Base-by-base conservation (phyloP, 2,888 invertebrate genomes). In the Chaitophorus viminalis region DNA sequence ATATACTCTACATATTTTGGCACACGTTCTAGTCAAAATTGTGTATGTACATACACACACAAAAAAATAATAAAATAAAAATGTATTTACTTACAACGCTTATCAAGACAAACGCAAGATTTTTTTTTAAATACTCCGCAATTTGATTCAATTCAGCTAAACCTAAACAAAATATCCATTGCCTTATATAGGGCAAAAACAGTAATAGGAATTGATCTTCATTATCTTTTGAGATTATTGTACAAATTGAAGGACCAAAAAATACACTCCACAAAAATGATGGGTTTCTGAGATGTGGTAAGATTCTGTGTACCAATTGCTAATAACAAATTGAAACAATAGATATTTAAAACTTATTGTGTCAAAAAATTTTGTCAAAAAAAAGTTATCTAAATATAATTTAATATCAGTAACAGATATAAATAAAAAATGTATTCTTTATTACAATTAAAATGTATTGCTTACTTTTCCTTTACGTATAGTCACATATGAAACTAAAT, bases 391-490 rank as follows among this genome's bases (percentile, higher is more conserved):
- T 6, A 65, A 65, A 8, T n/a, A 65, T 29, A 29, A 70, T 4
- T 70, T 70, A 29, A 17, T 14, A 70, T 29, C 3, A 31, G 2
- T 17, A 17, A 70, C 2, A 70, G 21, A 17, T 31, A 29, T 65
- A n/a, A 29, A 11, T 29, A 6, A 68, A n/a, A 68, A 9, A 68
- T 68, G n/a, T 68, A 68, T 29, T 68, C n/a, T 65, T 25, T 6
- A 25, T 65, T 65, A 33, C 46, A 46, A 72, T 33, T 18, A 33
- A 18, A 33, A 5, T 33, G 17, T 8, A 33, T 70, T 39, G 5
- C 91, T 18, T 93, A 93, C 75, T 93, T 91, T 90, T 92, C 92
- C 88, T 78, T 83, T 77, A 25, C 74, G 68, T 46, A 81, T 75
- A 31, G 81, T 87, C 1, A 81, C 87, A 65, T 87, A 87, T 11